Evolutionary conservation across 2,113 vertebrate genomes (phyloP).

Genomic region (Lepus europaeus): DNA sequence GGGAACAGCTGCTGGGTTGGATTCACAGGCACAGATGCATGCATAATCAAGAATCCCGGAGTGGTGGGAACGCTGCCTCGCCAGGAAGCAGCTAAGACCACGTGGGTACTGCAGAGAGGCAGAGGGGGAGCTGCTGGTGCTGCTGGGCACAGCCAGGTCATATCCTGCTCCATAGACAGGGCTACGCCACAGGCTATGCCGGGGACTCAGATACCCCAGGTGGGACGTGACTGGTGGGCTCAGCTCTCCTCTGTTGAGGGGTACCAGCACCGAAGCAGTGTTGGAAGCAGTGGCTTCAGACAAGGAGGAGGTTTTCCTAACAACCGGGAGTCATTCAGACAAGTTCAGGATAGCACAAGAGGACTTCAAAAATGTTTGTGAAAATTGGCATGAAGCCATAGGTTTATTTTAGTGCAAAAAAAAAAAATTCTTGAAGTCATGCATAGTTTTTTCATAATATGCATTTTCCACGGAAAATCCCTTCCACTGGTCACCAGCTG

Average conservation of each 20-base stretch:
- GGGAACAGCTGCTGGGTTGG: slow-evolving; percentile 58
- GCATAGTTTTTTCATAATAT: too few species aligned
- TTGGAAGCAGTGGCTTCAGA: not conserved
- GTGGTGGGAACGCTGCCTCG: slow-evolving; percentile 2
- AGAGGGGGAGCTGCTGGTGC: not conserved
- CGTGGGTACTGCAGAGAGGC: not conserved
- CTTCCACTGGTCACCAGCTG: not conserved
- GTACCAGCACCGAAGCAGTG: too few species aligned
- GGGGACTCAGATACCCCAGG: not conserved
- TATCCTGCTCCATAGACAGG: too few species aligned
- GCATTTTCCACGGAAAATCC: too few species aligned
- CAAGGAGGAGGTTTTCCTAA: not conserved
- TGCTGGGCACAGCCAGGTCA: rapidly evolving
- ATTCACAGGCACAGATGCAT: slow-evolving; percentile 13
- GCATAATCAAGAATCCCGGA: slow-evolving; percentile 55
- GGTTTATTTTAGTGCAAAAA: too few species aligned
- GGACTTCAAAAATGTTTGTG: too few species aligned
- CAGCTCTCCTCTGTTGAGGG: not conserved
- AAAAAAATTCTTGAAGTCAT: too few species aligned
- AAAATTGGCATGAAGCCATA: too few species aligned
- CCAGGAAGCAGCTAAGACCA: not conserved
- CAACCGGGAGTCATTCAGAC: too few species aligned
- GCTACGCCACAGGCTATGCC: not conserved
- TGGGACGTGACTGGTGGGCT: not conserved
- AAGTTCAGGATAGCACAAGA: not conserved